Base-by-base conservation (phyloP, 2,113 vertebrate genomes). In the Cochlearius cochlearius region DNA sequence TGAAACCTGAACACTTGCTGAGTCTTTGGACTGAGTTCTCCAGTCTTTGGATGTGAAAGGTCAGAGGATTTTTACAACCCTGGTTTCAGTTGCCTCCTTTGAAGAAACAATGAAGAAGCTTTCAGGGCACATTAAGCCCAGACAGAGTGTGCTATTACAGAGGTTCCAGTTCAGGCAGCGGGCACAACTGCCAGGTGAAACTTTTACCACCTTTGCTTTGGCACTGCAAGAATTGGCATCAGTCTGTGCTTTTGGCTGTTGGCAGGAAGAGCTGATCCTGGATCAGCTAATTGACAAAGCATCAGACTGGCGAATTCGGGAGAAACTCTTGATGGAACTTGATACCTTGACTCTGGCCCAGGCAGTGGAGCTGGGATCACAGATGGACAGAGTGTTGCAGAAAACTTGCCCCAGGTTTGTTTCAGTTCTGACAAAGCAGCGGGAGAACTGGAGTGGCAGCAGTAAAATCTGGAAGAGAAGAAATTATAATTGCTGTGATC, bases 261-360 rank as follows among this genome's bases (percentile, higher is more conserved):
- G 92, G 91, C 91, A 92, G 77, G 83, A 97, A 10, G 77, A 94
- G 60, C 56, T 91, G 88, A 64, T 97, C 76, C 89, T 97, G 78
- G 56, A 80, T 19, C 95, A 95, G 76, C 63, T 97, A 2, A 92
- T 13, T 18, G 63, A 78, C 59, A 97, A 80, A 77, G 87, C 96
- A 84, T 92, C 83, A 84, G 94, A 91, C 18, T 10, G 29, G 71
- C 0, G 8, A 59, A 69, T 91, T 81, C 12, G 10, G 60, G 63
- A 96, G 71, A 80, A 92, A 11, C 79, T 93, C 32, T 19, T 73
- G 30, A 45, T 72, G 89, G 71, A 96, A 68, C n/a, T 63, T 29
- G 27, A 12, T 47, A 52, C 73, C 18, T 73, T 96, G 79, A 94
- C 76, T 80, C 59, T 96, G 63, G n/a, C 73, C 49, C 83, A 53